Evolutionary conservation across 1,140 invertebrate species (phyloP), one percentile per base, ranked within the genome.

Genomic region (Ostrea denselamellosa): DNA sequence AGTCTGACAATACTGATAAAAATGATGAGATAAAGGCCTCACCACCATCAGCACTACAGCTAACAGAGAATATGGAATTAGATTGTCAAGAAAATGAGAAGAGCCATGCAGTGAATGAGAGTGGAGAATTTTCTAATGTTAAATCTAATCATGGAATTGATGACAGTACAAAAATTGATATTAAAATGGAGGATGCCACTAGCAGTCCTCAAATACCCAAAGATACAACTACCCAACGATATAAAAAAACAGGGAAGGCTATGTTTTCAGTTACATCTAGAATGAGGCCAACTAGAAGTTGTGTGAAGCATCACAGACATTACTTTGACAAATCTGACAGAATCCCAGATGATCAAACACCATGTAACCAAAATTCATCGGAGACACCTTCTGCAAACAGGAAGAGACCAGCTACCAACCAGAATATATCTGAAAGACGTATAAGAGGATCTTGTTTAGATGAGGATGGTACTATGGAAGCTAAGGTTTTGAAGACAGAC

Each of bases 211-310:
- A 77, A 17, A 77, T 34, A 12, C 28, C 68, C 9, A 8, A 28
- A 34, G 25, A 71, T 28, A 71, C 68, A 28, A 25, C 3, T 34
- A 77, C 9, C 22, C 12, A 12, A 25, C 14, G 14, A 77, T 28
- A 25, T 77, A 25, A 34, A 77, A 28, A 77, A 5, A 44, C 10
- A 22, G 22, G 12, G 14, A 77, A 10, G 10, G 22, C 68, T 34
- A 4, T 12, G 25, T 77, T 28, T 77, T 62, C 56, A 62, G 9
- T 14, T 34, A 77, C 28, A 34, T 25, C 68, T 25, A 34, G 28
- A 77, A 44, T 17, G 25, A 77, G 68, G 28, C 68, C 68, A 77
- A 77, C 68, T 17, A 77, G 68, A 77, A 77, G 68, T 77, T 77
- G 68, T 44, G 68, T 77, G 53, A 53, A 58, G 54, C 53, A 51